A percentile compares a stretch with the other conserved stretches of the same genome.
These are phyloP conservation scores for Candoia aspera DNA, from an alignment of 2,113 vertebrate genomes.

Conservation along the genomic window DNA sequence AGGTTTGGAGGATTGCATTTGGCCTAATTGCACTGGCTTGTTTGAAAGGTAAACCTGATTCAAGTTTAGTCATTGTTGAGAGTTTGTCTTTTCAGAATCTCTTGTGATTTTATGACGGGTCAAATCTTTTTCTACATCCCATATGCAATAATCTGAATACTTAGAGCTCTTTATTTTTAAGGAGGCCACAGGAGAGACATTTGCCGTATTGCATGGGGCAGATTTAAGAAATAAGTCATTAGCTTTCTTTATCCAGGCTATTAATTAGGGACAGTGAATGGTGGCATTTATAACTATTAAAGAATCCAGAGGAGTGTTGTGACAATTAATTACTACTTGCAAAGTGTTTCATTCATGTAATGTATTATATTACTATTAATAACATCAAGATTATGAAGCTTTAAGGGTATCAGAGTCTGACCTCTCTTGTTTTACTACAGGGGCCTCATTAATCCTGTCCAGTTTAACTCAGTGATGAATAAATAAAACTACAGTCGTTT, in stretches of 20 bases:
- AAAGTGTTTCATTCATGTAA: conserved; percentile 34
- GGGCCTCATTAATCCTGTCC: conserved; percentile 34
- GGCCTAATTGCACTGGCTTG: not conserved
- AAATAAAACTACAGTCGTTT: conserved; percentile 19
- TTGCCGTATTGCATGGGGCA: not conserved
- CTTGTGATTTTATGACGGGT: not conserved
- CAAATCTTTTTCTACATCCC: not conserved
- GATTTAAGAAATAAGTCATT: conserved; percentile 18
- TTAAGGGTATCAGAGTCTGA: conserved; percentile 34
- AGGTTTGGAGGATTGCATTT: not conserved
- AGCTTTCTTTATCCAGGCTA: not conserved
- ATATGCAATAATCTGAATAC: not conserved
- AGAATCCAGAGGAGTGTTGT: conserved; percentile 20
- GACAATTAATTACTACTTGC: conserved; percentile 35
- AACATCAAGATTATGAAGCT: conserved; percentile 29
- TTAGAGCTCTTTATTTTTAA: conserved; percentile 25
- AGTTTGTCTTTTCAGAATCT: not conserved
- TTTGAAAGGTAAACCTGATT: not conserved
- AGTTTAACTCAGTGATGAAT: conserved; percentile 31
- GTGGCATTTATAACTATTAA: conserved; percentile 33
- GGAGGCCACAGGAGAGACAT: not conserved
- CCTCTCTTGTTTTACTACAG: conserved; percentile 30
- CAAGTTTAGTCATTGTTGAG: not conserved
- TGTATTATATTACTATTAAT: conserved; percentile 26
- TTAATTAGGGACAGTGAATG: conserved; percentile 26